Conservation (phyloP, 2,888 invertebrate genomes). For the Lepidochitona cinerea region DNA sequence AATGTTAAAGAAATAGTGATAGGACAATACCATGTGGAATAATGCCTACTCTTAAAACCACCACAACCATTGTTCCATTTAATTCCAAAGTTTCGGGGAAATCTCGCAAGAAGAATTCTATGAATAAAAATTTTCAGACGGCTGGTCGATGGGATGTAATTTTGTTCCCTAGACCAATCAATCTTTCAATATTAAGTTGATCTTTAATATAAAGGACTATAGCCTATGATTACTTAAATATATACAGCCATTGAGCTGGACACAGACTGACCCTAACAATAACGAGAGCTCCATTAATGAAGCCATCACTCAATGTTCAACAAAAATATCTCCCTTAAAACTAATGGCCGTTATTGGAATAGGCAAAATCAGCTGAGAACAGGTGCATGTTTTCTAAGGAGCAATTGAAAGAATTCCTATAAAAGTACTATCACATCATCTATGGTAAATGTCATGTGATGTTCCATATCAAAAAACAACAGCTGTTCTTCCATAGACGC, state of each 20-base stretch:
- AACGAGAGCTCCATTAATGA: neutral
- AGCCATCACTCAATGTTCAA: neutral
- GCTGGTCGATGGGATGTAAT: neutral
- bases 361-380: neutral
- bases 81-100: neutral
- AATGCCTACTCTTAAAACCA: neutral
- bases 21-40: neutral
- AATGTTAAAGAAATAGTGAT: neutral
- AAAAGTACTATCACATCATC: slow-evolving; percentile 3
- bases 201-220: neutral
- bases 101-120: slow-evolving; percentile 3
- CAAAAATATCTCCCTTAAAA: neutral
- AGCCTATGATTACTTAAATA: neutral
- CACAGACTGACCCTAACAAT: neutral
- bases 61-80: neutral
- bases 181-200: neutral
- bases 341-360: neutral
- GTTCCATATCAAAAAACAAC: slow-evolving; percentile 8
- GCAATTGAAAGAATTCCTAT: neutral
- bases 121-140: slow-evolving; percentile 7
- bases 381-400: neutral
- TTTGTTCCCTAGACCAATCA: neutral
- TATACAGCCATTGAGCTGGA: neutral
- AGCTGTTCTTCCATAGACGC: neutral
- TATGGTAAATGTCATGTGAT: neutral